Conservation (phyloP, 2,797 vertebrate genomes). For the Sorex maritimensis region DNA sequence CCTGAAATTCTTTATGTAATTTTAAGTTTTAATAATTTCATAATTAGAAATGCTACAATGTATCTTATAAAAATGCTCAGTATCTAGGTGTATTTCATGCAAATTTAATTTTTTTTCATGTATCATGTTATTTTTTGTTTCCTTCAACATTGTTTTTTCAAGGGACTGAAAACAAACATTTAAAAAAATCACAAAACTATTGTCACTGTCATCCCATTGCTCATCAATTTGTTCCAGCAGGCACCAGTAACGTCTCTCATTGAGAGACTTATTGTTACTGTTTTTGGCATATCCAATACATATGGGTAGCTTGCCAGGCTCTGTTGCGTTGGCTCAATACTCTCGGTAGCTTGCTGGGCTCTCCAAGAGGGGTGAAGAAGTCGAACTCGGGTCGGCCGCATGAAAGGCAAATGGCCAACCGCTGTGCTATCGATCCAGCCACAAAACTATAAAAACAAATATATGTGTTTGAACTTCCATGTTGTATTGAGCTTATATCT, state of each 20-base stretch:
- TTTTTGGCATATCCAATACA: too few relatives aligned
- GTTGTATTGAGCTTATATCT: background rate
- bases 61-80: conserved; percentile 18
- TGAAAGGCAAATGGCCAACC: too few relatives aligned
- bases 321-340: too few relatives aligned
- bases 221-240: too few relatives aligned
- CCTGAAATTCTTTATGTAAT: background rate
- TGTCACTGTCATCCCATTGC: too few relatives aligned
- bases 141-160: conserved; percentile 4
- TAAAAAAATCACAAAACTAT: background rate
- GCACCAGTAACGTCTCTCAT: too few relatives aligned
- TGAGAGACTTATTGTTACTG: too few relatives aligned
- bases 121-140: conserved; percentile 40
- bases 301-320: too few relatives aligned
- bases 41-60: conserved; percentile 21
- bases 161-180: conserved; percentile 2
- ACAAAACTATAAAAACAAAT: conserved; percentile 63
- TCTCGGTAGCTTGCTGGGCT: too few relatives aligned
- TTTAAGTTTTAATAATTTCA: conserved; percentile 56
- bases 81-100: conserved; percentile 37
- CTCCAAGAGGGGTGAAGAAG: too few relatives aligned
- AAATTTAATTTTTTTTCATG: conserved; percentile 25
- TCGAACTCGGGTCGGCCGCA: too few relatives aligned
- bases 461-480: conserved; percentile 15
- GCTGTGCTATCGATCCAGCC: too few relatives aligned